These are phyloP conservation scores for Fringilla coelebs DNA, from an alignment of 2,797 vertebrate genomes.

Conservation along the genomic window DNA sequence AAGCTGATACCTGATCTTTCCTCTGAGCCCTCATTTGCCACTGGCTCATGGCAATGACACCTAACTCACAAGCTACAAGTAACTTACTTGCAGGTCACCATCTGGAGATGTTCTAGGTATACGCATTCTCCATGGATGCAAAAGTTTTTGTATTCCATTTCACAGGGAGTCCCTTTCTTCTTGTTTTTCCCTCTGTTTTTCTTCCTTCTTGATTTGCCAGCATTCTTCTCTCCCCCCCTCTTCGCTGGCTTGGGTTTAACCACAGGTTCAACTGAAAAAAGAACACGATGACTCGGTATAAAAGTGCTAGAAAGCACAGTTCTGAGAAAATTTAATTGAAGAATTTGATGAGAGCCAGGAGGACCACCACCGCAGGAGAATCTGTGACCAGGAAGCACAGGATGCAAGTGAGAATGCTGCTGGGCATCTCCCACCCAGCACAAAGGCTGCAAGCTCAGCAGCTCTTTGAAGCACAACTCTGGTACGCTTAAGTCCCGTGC, in stretches of 20 bases:
- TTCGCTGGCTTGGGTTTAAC: conserved; percentile 71
- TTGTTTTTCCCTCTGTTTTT: conserved; percentile 73
- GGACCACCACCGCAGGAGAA: neutral
- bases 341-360: neutral
- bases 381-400: neutral
- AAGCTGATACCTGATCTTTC: neutral
- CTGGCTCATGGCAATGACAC: neutral
- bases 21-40: neutral
- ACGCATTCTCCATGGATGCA: conserved; percentile 80
- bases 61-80: neutral
- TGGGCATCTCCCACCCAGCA: neutral
- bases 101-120: conserved; percentile 65
- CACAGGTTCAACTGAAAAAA: conserved; percentile 72
- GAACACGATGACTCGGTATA: neutral
- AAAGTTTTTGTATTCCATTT: conserved; percentile 75
- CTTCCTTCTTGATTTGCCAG: conserved; percentile 67
- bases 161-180: conserved; percentile 76
- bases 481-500: neutral
- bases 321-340: neutral
- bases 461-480: neutral
- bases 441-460: neutral
- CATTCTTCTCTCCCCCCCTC: conserved; percentile 61
- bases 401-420: neutral
- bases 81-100: conserved; percentile 78
- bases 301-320: neutral